Evolutionary conservation across 2,113 vertebrate genomes (phyloP).

Genomic region (Oophaga pumilio): DNA sequence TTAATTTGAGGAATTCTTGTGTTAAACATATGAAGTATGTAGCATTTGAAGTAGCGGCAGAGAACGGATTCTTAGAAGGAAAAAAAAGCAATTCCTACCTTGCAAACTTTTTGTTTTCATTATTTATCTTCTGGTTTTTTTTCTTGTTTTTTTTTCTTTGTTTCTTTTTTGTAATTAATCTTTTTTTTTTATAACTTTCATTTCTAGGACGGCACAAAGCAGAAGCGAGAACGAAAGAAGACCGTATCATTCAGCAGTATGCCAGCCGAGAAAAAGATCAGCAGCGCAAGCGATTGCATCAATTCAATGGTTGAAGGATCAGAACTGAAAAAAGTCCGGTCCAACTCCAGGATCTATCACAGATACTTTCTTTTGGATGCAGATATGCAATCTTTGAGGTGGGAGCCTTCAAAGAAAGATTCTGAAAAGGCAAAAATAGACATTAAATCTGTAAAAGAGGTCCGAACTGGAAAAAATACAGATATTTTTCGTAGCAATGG

Average conservation of each 20-base stretch:
- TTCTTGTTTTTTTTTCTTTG: neutral
- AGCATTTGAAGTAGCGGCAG: neutral
- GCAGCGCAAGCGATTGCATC: constrained; percentile 94
- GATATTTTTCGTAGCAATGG: constrained; percentile 97
- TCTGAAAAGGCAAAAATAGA: constrained; percentile 97
- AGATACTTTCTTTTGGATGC: constrained; percentile 93
- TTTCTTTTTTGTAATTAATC: neutral
- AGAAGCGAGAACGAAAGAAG: constrained; percentile 93
- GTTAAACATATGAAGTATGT: neutral
- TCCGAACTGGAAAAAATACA: constrained; percentile 94
- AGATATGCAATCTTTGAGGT: constrained; percentile 94
- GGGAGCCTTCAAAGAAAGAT: constrained; percentile 98
- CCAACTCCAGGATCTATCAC: constrained; percentile 92
- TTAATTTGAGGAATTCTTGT: neutral
- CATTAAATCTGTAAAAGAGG: constrained; percentile 93
- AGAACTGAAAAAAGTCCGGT: constrained; percentile 91
- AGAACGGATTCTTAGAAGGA: neutral
- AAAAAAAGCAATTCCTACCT: neutral
- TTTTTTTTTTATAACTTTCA: neutral
- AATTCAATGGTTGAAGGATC: constrained; percentile 94
- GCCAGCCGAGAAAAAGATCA: constrained; percentile 97
- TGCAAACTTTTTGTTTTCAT: neutral
- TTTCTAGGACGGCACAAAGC: constrained; percentile 88
- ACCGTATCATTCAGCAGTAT: constrained; percentile 97
- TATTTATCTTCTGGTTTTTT: neutral